Evolutionary conservation across 2,888 invertebrate genomes (phyloP).

Genomic region (Epicampocera succincta): DNA sequence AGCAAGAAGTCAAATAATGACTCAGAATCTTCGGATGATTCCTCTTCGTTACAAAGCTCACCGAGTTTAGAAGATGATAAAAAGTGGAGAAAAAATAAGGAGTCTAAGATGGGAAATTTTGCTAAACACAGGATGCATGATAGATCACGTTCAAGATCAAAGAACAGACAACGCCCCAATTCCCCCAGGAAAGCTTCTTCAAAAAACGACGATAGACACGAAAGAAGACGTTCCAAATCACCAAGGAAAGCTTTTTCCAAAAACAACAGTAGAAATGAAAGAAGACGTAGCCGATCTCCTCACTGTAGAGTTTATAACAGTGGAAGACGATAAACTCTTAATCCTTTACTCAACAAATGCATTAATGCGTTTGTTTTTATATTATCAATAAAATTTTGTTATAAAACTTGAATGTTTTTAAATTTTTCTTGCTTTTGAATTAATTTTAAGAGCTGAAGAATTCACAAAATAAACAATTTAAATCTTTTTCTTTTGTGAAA

Average conservation of each 20-base stretch:
- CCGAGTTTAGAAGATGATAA: constrained; percentile 28
- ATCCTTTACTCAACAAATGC: not conserved
- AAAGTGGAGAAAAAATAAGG: not conserved
- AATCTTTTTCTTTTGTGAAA: constrained; percentile 15
- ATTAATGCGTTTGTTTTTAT: no score
- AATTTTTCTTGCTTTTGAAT: no score
- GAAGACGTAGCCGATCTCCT: constrained; percentile 52
- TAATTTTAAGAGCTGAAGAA: no score
- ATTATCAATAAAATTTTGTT: no score
- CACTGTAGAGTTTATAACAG: constrained; percentile 45
- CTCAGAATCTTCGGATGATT: constrained; percentile 46
- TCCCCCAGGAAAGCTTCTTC: constrained; percentile 44
- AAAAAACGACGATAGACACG: constrained; percentile 45
- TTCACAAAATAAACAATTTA: not conserved
- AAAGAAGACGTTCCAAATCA: constrained; percentile 57
- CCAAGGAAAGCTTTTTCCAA: constrained; percentile 34
- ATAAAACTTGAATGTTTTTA: no score
- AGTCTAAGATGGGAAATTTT: not conserved
- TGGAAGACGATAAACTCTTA: constrained; percentile 19
- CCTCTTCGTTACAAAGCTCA: constrained; percentile 69
- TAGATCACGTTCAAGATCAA: constrained; percentile 47
- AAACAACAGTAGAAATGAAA: constrained; percentile 53
- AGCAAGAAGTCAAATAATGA: constrained; percentile 28
- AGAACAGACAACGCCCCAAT: constrained; percentile 28
- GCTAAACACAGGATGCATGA: not conserved